Conservation (phyloP, 2,797 vertebrate species). For the Nasua narica region DNA sequence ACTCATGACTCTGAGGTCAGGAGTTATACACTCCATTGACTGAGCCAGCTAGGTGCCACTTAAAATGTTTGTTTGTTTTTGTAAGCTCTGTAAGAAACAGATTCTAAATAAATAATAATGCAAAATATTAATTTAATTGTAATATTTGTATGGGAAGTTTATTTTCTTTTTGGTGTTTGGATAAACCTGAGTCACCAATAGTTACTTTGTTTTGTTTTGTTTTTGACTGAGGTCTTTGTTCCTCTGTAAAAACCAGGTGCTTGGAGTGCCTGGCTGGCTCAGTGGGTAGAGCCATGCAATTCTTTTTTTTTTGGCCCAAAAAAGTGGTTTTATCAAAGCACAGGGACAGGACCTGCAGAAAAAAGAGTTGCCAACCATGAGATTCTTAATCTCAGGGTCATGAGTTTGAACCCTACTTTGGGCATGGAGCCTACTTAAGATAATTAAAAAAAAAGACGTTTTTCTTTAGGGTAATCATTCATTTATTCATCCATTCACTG, state of each 20-base stretch:
- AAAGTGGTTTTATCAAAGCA: not conserved
- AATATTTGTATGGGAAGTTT: not conserved
- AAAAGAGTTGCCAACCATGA: not conserved
- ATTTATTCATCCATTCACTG: not conserved
- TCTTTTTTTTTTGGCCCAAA: not conserved
- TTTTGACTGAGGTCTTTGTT: not conserved
- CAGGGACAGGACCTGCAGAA: not conserved
- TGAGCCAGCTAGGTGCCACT: not conserved
- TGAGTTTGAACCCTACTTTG: not conserved
- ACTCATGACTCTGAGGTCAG: not conserved
- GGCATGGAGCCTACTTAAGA: not conserved
- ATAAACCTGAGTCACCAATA: not conserved
- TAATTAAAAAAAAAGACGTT: not conserved
- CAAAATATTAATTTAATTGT: conserved; percentile 3
- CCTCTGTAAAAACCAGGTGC: not conserved
- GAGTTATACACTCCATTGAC: not conserved
- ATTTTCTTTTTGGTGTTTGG: conserved; percentile 23
- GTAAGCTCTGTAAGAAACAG: not conserved
- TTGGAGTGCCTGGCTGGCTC: not conserved
- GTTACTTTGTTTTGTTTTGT: not conserved
- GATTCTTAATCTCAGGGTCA: not conserved
- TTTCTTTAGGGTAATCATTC: conserved; percentile 17
- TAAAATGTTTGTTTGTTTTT: not conserved
- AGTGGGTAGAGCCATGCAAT: not conserved
- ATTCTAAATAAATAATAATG: conserved; percentile 35